Evolutionary conservation across 2,888 invertebrate genomes (phyloP), one percentile per base, ranked within the genome.

Genomic region (Zelleria hepariella): DNA sequence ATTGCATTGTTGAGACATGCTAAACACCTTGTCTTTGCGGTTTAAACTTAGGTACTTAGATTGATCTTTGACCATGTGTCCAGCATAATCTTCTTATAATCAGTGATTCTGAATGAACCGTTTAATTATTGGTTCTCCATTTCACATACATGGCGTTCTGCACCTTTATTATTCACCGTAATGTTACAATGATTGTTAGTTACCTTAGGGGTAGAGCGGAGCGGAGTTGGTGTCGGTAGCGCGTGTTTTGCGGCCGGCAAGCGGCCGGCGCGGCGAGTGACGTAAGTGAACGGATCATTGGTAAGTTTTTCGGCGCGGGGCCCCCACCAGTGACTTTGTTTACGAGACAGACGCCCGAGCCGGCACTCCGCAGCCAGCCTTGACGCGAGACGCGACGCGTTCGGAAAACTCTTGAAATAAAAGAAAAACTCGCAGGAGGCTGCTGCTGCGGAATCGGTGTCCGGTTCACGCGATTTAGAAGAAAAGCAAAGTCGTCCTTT

Each of bases 261-360:
- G 10, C 23, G 5, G 26, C 20, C 25, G 49, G 26, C 21, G 26
- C 26, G 32, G 32, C 32, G 32, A 71, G 82, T 86, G 86, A 86
- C 85, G 87, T 83, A 82, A 85, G 86, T 83, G 59, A 55, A 47
- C 79, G 85, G 80, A 71, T 70, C 66, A 76, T 80, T 78, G 78
- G 77, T 75, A 84, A 83, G 86, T 85, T 86, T 86, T 86, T 85
- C 78, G 83, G 80, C 76, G 61, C 58, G 81, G 78, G 85, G 83
- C 87, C 87, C 87, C 87, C 87, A 82, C 87, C 86, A 80, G 76
- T 69, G 67, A 76, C 74, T 83, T 86, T 86, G 86, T 87, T 86
- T 86, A 87, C 87, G 82, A 78, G 82, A 78, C 72, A 74, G 76
- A 71, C 79, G 78, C 74, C 77, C 74, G 71, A 71, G 80, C 77